Conservation (phyloP, 23 tunicate genomes). For the Halocynthia aurantium region DNA sequence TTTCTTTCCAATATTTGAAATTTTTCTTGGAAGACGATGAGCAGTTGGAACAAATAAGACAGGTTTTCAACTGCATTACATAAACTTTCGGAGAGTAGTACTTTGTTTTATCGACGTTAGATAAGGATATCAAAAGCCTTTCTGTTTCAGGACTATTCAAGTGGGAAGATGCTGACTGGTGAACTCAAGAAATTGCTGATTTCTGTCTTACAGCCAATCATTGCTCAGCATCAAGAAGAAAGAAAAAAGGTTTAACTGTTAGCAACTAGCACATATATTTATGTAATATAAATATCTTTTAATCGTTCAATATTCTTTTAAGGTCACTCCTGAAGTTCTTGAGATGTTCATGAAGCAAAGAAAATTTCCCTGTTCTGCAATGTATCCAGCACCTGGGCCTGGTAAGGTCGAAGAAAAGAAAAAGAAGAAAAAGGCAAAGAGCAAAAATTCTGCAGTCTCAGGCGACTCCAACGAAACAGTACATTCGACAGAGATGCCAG, state of each 20-base stretch:
- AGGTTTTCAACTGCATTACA: constrained; percentile 3
- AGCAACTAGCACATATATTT: neutral
- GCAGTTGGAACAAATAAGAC: constrained; percentile 59
- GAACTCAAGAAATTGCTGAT: constrained; percentile 74
- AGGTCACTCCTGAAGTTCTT: constrained; percentile 47
- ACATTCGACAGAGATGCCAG: no score
- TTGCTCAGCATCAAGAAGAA: constrained; percentile 64
- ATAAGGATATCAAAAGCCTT: neutral
- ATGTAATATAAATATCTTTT: neutral
- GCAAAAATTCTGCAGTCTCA: neutral
- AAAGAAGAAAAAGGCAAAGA: constrained; percentile 17
- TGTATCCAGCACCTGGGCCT: constrained; percentile 44
- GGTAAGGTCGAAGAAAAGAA: constrained; percentile 23
- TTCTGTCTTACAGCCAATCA: constrained; percentile 59
- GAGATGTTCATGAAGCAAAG: constrained; percentile 26
- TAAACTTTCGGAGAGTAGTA: neutral
- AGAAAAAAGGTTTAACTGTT: constrained; percentile 56
- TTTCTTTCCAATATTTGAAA: constrained; percentile 67
- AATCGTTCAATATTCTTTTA: neutral
- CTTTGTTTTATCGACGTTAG: neutral
- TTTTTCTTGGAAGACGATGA: constrained; percentile 95
- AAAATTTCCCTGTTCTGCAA: constrained; percentile 48
- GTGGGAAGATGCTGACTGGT: constrained; percentile 84
- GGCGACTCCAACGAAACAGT: no score
- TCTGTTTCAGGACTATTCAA: constrained; percentile 47